Evolutionary conservation across 2,888 invertebrate species (phyloP).

Genomic region (Drosophila incognita): DNA sequence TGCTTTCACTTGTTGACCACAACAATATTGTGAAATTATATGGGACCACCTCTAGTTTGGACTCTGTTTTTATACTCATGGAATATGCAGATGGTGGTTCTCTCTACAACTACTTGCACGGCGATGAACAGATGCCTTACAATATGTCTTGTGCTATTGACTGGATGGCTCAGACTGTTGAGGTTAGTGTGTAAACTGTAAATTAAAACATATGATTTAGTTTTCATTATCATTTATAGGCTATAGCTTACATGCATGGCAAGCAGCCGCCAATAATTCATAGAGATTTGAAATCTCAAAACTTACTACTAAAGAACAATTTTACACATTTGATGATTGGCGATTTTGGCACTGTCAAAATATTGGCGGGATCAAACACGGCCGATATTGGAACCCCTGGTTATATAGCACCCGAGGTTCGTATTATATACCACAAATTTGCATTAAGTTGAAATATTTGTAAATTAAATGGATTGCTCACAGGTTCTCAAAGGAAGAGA

Average conservation of each 20-base stretch:
- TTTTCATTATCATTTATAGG: not conserved
- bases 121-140: not conserved
- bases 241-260: conserved; percentile 14
- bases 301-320: conserved; percentile 16
- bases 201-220: not conserved
- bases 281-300: conserved; percentile 37
- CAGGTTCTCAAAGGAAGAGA: not conserved
- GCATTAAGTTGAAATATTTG: not conserved
- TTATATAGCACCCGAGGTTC: conserved; percentile 39
- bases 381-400: not conserved
- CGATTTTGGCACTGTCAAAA: conserved; percentile 28
- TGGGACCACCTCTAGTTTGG: not conserved
- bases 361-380: conserved; percentile 11
- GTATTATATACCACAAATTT: not conserved
- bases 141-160: not conserved
- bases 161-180: not conserved
- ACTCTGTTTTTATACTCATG: not conserved
- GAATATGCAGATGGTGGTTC: not conserved
- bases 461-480: not conserved
- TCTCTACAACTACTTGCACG: not conserved
- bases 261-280: conserved; percentile 4
- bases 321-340: conserved; percentile 16
- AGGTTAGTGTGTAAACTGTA: not conserved
- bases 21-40: conserved; percentile 1
- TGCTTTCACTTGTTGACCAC: not conserved